These are phyloP conservation scores for Phragmatobia fuliginosa DNA, from an alignment of 2,888 invertebrate genomes.

Conservation along the genomic window DNA sequence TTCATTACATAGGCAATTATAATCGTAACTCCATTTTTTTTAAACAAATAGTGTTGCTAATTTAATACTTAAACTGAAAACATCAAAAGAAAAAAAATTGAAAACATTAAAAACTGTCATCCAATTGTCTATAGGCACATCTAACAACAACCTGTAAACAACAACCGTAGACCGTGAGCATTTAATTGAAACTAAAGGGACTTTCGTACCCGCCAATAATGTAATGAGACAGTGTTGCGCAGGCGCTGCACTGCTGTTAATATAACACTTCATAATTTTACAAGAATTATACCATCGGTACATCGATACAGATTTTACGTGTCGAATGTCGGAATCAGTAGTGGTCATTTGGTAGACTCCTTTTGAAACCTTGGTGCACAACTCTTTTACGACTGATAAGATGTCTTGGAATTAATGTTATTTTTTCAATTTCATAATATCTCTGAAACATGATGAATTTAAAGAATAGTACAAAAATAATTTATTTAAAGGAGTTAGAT, in stretches of 20 bases:
- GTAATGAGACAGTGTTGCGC: conserved; percentile 62
- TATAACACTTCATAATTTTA: conserved; percentile 71
- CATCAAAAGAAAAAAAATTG: background rate
- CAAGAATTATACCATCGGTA: conserved; percentile 68
- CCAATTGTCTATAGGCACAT: background rate
- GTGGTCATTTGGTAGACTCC: conserved; percentile 40
- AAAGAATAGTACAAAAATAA: no score
- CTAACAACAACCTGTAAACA: conserved; percentile 54
- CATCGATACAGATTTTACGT: conserved; percentile 71
- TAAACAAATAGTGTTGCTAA: background rate
- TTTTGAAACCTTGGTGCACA: conserved; percentile 7
- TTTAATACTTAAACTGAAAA: background rate
- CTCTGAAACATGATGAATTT: no score
- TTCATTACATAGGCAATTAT: no score
- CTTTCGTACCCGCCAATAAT: conserved; percentile 60
- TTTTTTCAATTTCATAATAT: no score
- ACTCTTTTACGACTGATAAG: background rate
- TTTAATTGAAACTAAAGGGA: conserved; percentile 78
- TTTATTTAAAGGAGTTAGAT: no score
- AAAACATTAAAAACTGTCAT: background rate
- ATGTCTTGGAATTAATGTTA: background rate
- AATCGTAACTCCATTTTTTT: background rate
- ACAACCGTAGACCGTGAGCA: conserved; percentile 47
- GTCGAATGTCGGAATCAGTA: conserved; percentile 55
- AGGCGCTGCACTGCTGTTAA: conserved; percentile 51